Conservation (phyloP, 2,888 invertebrate genomes). For the Limnephilus marmoratus region DNA sequence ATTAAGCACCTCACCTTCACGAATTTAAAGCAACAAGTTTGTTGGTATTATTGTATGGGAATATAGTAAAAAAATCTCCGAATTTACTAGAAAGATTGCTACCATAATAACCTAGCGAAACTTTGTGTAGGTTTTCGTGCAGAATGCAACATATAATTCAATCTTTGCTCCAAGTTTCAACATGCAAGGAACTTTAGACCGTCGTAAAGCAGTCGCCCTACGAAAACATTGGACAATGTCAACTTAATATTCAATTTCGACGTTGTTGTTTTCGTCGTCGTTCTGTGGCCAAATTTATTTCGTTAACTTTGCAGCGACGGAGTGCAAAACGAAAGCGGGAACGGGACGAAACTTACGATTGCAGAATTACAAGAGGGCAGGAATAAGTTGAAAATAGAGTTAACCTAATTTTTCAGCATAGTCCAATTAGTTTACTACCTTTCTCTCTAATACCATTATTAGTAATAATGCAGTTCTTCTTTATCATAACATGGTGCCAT, state of each 20-base stretch:
- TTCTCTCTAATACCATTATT: too few species aligned
- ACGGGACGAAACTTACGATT: background rate
- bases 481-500: too few species aligned
- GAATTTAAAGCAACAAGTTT: background rate
- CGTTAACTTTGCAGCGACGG: slow-evolving; percentile 18
- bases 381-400: background rate
- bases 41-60: background rate
- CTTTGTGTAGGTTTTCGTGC: background rate
- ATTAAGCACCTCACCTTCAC: background rate
- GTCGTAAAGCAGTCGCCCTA: slow-evolving; percentile 16
- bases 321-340: background rate
- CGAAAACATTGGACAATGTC: slow-evolving; percentile 26
- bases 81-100: background rate
- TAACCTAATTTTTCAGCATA: background rate
- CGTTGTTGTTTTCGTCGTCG: slow-evolving; percentile 36
- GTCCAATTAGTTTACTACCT: too few species aligned
- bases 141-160: background rate
- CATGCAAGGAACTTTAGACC: background rate
- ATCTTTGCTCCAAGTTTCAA: background rate
- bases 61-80: background rate
- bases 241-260: slow-evolving; percentile 42
- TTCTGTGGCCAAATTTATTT: slow-evolving; percentile 35
- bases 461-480: too few species aligned
- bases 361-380: slow-evolving; percentile 17
- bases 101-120: background rate